A percentile compares a stretch with the other conserved stretches of the same genome.
Evolutionary conservation across 2,888 invertebrate genomes (phyloP).

Genomic region (Sminthurides aquaticus): DNA sequence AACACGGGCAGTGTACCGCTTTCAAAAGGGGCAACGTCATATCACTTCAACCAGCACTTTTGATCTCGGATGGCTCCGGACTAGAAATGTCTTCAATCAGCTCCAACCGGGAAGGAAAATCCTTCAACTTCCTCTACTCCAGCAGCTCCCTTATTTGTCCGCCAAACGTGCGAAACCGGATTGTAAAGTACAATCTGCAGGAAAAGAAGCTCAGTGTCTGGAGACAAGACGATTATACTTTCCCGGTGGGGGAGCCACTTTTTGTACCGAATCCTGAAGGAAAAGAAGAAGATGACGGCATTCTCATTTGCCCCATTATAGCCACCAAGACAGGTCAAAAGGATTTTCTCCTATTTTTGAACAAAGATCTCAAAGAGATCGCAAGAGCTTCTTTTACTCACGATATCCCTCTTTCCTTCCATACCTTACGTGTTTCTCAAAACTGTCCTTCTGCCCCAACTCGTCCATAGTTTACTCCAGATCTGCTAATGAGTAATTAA

Average conservation of each 20-base stretch:
- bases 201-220: slow-evolving; percentile 45
- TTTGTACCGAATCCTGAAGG: slow-evolving; percentile 49
- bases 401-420: slow-evolving; percentile 44
- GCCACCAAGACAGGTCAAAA: slow-evolving; percentile 42
- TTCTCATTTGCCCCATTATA: slow-evolving; percentile 45
- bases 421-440: no score
- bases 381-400: slow-evolving; percentile 45
- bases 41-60: background rate
- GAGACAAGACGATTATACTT: slow-evolving; percentile 46
- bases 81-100: slow-evolving; percentile 14
- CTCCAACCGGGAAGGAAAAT: background rate
- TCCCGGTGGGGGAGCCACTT: slow-evolving; percentile 48
- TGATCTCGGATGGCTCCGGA: background rate
- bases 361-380: slow-evolving; percentile 47
- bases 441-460: background rate
- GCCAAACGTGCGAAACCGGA: slow-evolving; percentile 42
- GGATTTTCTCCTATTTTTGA: slow-evolving; percentile 46
- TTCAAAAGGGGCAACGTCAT: background rate
- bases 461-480: slow-evolving; percentile 57
- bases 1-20: background rate
- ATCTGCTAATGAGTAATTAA: slow-evolving; percentile 56
- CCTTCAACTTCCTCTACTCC: slow-evolving; percentile 4
- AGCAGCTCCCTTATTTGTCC: slow-evolving; percentile 5
- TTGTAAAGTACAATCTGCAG: slow-evolving; percentile 48
- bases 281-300: slow-evolving; percentile 51